Conservation (phyloP, 2,888 invertebrate species). For the Hybos culiciformis region DNA sequence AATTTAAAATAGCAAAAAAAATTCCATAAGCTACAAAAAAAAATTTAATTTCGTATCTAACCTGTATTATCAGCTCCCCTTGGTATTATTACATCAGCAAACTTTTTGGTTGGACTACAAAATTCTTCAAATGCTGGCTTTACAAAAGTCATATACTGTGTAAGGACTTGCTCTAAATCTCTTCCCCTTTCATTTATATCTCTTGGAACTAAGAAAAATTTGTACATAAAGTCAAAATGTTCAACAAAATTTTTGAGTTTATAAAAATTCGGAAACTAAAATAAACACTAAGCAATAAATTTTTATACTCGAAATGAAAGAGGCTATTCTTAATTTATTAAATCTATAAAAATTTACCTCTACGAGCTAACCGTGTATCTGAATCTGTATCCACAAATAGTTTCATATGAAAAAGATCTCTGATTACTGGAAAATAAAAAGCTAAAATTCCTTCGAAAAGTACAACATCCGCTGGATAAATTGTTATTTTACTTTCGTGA, state of each 20-base stretch:
- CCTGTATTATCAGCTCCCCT: slow-evolving; percentile 95
- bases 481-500: slow-evolving; percentile 55
- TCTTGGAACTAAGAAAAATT: slow-evolving; percentile 60
- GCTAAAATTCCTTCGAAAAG: slow-evolving; percentile 95
- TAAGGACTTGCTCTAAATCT: slow-evolving; percentile 84
- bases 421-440: slow-evolving; percentile 90
- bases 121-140: slow-evolving; percentile 99
- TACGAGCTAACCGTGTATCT: slow-evolving; percentile 85
- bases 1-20: slow-evolving; percentile 4
- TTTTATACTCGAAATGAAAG: background rate
- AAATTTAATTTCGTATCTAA: slow-evolving; percentile 36
- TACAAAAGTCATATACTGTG: slow-evolving; percentile 94
- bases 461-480: slow-evolving; percentile 94
- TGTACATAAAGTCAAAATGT: background rate
- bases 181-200: slow-evolving; percentile 92
- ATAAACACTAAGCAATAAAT: background rate
- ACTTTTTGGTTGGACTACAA: slow-evolving; percentile 97
- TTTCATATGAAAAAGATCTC: slow-evolving; percentile 96
- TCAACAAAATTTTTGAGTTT: background rate
- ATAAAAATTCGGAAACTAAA: background rate
- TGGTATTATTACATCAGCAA: slow-evolving; percentile 98
- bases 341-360: slow-evolving; percentile 49
- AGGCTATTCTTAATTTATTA: background rate
- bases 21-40: background rate
- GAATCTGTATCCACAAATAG: slow-evolving; percentile 98